These are phyloP conservation scores for Crotalus tigris DNA, from an alignment of 2,113 vertebrate species.

Conservation along the genomic window DNA sequence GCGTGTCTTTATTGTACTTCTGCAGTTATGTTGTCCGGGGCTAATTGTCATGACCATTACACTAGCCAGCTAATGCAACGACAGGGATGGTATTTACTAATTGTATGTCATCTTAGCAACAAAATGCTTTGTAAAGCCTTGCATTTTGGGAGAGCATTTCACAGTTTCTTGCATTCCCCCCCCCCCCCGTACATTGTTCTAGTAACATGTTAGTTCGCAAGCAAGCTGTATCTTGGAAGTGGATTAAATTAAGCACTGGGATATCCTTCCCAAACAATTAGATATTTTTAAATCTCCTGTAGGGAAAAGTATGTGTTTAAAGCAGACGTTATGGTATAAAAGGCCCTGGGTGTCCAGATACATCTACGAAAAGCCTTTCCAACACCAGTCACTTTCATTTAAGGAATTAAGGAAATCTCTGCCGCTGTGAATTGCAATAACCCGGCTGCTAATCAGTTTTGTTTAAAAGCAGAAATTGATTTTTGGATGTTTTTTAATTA, in stretches of 20 bases:
- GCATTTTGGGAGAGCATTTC: slow-evolving; percentile 9
- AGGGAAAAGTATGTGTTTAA: slow-evolving; percentile 10
- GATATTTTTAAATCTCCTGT: slow-evolving; percentile 17
- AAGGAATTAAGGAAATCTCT: slow-evolving; percentile 17
- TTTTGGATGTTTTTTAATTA: slow-evolving; percentile 30
- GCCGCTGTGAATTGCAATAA: slow-evolving; percentile 18
- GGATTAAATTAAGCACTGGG: slow-evolving; percentile 17
- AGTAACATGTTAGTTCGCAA: background rate
- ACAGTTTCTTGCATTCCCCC: background rate
- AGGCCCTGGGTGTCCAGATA: background rate
- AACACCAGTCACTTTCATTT: background rate
- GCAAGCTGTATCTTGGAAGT: slow-evolving; percentile 1
- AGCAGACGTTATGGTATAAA: background rate
- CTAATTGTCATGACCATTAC: background rate
- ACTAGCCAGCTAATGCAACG: background rate
- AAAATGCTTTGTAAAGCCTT: slow-evolving; percentile 32
- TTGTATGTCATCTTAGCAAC: slow-evolving; percentile 18
- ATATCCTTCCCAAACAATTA: slow-evolving; percentile 1
- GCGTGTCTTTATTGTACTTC: background rate
- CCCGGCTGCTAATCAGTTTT: slow-evolving; percentile 17
- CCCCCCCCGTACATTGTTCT: background rate
- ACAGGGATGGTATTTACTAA: slow-evolving; percentile 10
- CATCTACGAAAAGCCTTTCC: background rate
- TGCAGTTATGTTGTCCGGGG: slow-evolving; percentile 28
- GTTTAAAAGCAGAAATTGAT: slow-evolving; percentile 31